Base-by-base conservation (phyloP, 2,888 invertebrate genomes). In the Myathropa florea region DNA sequence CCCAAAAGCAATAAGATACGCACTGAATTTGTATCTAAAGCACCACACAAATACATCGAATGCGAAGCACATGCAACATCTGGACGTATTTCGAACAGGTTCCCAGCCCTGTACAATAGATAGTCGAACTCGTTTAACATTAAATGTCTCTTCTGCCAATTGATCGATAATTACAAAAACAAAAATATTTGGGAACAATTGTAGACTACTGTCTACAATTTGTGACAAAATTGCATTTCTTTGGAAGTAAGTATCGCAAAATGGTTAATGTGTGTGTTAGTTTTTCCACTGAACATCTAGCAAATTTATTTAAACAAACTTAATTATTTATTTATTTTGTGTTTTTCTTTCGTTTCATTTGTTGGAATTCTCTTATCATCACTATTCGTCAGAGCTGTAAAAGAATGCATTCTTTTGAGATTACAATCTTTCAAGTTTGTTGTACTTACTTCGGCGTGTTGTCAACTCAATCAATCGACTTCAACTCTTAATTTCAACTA, bases 41-140 rank as follows among this genome's bases (percentile, higher is more conserved):
- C 67, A 76, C 59, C 60, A 60, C 60, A 65, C 60, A 63, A 63
- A 63, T 24, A 65, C 39, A 46, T 18, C 30, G 26, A 76, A 78
- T 57, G 28, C 46, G 24, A 79, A 71, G 72, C 53, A 70, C 82
- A 82, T 82, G 82, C 76, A 76, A 76, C 30, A 68, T 9, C 57
- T 68, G 24, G 28, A 12, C 24, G 14, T 36, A 23, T 64, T 64
- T 36, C n/a, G 4, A 39, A 46, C 18, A 46, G 18, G 6, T 0
- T 46, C 6, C 0, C 1, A 18, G 18, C 18, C 18, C 39, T 39
- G n/a, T 39, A 4, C 7, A 7, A 18, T 46, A 7, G 46, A 46
- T 46, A 18, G 18, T n/a, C 18, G 18, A 46, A 7, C 18, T 46
- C 2, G 46, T 46, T 46, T n/a, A 18, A 46, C 46, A 46, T 46